Percentiles rank a stretch among this genome's conserved stretches.
Evolutionary conservation across 2,113 vertebrate species (phyloP).

Genomic region (Scopus umbretta): DNA sequence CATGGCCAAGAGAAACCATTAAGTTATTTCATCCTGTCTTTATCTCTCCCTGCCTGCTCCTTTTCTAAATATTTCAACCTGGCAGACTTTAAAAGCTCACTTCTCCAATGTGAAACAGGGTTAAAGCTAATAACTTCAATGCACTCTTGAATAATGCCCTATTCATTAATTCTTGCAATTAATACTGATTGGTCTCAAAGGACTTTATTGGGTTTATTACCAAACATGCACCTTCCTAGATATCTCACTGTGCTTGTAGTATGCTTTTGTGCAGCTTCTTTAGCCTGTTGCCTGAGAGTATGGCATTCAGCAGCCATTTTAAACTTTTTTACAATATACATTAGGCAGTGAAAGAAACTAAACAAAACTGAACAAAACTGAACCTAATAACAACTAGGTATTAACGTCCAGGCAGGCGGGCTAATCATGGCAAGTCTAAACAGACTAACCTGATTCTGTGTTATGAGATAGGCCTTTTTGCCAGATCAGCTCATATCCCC

Average conservation of each 20-base stretch:
- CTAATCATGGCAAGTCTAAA: not conserved
- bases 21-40: not conserved
- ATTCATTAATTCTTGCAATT: not conserved
- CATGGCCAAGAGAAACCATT: not conserved
- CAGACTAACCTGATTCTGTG: not conserved
- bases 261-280: not conserved
- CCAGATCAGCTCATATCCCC: too few species aligned
- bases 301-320: not conserved
- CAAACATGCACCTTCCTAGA: not conserved
- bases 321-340: not conserved
- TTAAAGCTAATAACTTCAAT: not conserved
- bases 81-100: not conserved
- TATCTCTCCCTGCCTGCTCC: accelerated
- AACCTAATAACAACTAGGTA: too few species aligned
- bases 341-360: not conserved
- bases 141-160: not conserved
- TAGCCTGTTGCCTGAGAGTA: not conserved
- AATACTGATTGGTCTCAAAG: not conserved
- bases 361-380: too few species aligned
- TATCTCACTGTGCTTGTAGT: not conserved
- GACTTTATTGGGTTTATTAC: not conserved
- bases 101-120: not conserved
- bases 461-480: not conserved
- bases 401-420: not conserved
- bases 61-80: not conserved